phyloP scores from a whole-genome alignment of 2,113 vertebrate species.

The Phaetusa simplex region DNA sequence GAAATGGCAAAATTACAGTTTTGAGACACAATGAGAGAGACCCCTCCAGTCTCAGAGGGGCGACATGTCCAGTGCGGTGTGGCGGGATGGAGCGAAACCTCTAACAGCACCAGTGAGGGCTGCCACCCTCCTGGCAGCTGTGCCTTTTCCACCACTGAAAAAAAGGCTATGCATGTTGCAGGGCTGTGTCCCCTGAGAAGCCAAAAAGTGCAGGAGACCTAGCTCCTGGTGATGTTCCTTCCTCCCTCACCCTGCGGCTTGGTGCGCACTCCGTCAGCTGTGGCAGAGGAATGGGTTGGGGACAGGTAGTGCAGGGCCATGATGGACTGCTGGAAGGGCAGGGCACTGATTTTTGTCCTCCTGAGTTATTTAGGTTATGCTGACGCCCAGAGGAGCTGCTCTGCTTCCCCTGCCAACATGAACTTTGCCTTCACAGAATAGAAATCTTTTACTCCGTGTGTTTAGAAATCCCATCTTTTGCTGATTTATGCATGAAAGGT shows the following conservation, averaged over 20 bases:
- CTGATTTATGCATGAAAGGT: neutral
- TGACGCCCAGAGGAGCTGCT: neutral
- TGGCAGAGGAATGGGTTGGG: neutral
- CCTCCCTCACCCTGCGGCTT: fast-evolving
- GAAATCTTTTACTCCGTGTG: neutral
- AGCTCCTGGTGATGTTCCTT: too few relatives aligned
- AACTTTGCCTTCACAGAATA: neutral
- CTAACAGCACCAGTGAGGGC: neutral
- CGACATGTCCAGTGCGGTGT: fast-evolving
- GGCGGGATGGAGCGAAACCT: neutral
- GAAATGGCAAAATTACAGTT: neutral
- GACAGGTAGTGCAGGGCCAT: neutral
- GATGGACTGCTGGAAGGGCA: neutral
- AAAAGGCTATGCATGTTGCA: neutral
- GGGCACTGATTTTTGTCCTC: neutral
- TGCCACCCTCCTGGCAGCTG: neutral
- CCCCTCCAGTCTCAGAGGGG: fast-evolving
- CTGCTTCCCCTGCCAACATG: neutral
- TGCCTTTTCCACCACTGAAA: neutral
- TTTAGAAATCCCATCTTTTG: neutral
- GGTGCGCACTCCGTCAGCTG: fast-evolving
- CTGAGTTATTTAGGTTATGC: neutral
- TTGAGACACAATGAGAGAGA: neutral
- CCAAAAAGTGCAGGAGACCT: neutral
- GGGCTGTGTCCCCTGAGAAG: neutral